Base-by-base conservation (phyloP, 2,113 vertebrate genomes). In the Dascyllus trimaculatus region DNA sequence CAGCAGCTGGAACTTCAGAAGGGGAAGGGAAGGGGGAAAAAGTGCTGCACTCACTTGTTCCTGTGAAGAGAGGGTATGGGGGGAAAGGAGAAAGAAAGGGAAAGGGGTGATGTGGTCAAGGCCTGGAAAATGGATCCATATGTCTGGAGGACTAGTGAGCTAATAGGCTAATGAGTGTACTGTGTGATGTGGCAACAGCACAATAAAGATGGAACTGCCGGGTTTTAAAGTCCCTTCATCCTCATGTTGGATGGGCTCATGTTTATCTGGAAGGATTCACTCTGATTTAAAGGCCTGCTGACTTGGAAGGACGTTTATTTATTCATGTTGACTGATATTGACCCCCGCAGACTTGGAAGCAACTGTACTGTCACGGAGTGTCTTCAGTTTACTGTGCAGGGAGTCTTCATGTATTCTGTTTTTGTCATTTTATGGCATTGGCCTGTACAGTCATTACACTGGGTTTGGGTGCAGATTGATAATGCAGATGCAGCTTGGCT, bases 1-100 rank as follows among this genome's bases (percentile, higher is more conserved):
- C 80, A 82, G 81, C 89, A 88, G 89, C 87, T 91, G 90, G 87
- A 89, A 89, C 90, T 86, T 93, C 73, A 89, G 82, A 91, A 35
- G 73, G 65, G 72, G 66, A 68, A 62, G 46, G 70, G 69, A 80
- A 75, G 22, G 61, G 73, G 75, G 65, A 0, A 26, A 54, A 71
- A 70, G 67, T 53, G 77, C 82, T 82, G 56, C n/a, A 38, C 85
- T 89, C 82, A 84, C 85, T 87, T 80, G 82, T 88, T 87, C 80
- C 80, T 86, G 81, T 59, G 69, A 4, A 26, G 65, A 26, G 65
- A 60, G 59, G 81, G 25, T 65, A 32, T 45, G 67, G 43, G 73
- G 53, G 65, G 57, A 49, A 63, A 45, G 32, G 78, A 62, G 72
- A 61, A 57, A 80, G 64, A 10, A 35, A 35, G 71, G 63, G 59